These are phyloP conservation scores for Orthonychiurus folsomi DNA, from an alignment of 2,888 invertebrate genomes.

Conservation along the genomic window DNA sequence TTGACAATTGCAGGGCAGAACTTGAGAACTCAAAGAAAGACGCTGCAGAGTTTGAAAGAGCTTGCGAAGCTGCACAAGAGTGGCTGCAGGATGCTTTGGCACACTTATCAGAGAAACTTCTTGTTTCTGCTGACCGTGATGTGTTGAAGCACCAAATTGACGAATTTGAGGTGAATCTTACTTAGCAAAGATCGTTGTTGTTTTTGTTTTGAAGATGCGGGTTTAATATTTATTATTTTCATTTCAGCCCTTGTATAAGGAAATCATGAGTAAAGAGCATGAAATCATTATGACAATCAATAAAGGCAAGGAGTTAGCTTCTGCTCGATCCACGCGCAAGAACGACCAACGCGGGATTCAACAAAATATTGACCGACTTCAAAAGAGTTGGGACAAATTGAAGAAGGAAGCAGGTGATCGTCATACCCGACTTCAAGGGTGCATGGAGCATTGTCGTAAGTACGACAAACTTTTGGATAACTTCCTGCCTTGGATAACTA, in stretches of 20 bases:
- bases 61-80: slow-evolving; percentile 76
- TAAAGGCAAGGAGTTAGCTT: slow-evolving; percentile 67
- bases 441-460: slow-evolving; percentile 79
- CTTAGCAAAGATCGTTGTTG: background rate
- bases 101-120: slow-evolving; percentile 63
- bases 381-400: slow-evolving; percentile 83
- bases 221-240: background rate
- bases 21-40: slow-evolving; percentile 74
- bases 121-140: slow-evolving; percentile 76
- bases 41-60: slow-evolving; percentile 80
- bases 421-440: slow-evolving; percentile 75
- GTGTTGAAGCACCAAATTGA: slow-evolving; percentile 77
- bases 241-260: slow-evolving; percentile 64
- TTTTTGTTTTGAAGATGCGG: background rate
- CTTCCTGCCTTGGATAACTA: slow-evolving; percentile 79
- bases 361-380: slow-evolving; percentile 77
- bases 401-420: slow-evolving; percentile 79
- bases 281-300: slow-evolving; percentile 89
- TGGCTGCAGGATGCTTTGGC: slow-evolving; percentile 78
- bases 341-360: slow-evolving; percentile 56
- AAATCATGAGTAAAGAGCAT: slow-evolving; percentile 79
- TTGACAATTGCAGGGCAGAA: slow-evolving; percentile 81
- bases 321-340: slow-evolving; percentile 44
- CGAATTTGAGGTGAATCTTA: slow-evolving; percentile 49
- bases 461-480: slow-evolving; percentile 75